Percentiles rank a stretch among this genome's conserved stretches.
These are phyloP conservation scores for Myiotriccus ornatus DNA, from an alignment of 2,797 vertebrate genomes.

Conservation along the genomic window DNA sequence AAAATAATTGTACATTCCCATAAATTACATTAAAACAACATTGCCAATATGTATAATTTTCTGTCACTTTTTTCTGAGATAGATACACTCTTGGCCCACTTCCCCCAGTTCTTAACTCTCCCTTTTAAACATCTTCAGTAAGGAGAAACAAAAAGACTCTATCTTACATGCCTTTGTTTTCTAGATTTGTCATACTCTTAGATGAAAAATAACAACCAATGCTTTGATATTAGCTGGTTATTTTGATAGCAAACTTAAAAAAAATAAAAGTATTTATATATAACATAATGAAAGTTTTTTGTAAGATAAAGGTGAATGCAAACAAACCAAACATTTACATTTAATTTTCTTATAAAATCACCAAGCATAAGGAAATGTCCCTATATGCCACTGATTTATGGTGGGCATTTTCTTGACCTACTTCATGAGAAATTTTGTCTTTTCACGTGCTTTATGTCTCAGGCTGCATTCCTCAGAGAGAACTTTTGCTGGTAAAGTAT, in stretches of 20 bases:
- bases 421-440: not conserved
- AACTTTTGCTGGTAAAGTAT: not conserved
- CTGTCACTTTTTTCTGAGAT: not conserved
- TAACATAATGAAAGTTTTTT: not conserved
- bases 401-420: not conserved
- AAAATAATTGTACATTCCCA: not conserved
- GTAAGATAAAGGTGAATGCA: not conserved
- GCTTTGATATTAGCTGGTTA: not conserved
- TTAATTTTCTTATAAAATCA: not conserved
- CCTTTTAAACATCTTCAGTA: not conserved
- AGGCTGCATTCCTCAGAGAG: not conserved
- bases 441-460: not conserved
- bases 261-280: not conserved
- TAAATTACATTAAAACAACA: not conserved
- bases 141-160: not conserved
- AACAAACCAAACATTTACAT: not conserved
- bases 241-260: not conserved
- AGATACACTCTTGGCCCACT: not conserved
- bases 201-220: not conserved
- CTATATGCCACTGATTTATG: not conserved
- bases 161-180: not conserved
- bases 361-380: not conserved
- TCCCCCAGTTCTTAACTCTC: not conserved
- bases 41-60: not conserved
- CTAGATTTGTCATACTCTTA: not conserved